Percentiles rank a stretch among this genome's conserved stretches.
Conservation (phyloP, 2,797 vertebrate genomes). For the Momotus momota region DNA sequence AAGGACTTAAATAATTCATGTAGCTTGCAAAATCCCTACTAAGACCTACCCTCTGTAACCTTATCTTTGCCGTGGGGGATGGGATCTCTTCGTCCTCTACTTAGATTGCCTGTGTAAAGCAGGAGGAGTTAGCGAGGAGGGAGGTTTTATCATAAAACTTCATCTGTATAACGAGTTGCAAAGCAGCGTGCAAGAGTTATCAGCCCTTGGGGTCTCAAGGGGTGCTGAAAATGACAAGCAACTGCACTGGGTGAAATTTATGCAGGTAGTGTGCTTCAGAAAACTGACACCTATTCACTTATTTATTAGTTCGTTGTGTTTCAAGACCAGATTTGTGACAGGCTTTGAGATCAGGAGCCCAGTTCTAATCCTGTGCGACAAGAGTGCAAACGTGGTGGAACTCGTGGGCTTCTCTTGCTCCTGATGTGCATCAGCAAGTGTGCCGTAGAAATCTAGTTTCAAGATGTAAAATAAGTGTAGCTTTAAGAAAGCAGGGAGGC, state of each 20-base stretch:
- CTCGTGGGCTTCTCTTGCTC: not conserved
- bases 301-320: constrained; percentile 61
- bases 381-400: not conserved
- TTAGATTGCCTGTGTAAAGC: constrained; percentile 1
- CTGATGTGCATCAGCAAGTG: not conserved
- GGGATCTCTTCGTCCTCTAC: constrained; percentile 16
- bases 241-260: constrained; percentile 31
- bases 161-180: constrained; percentile 35
- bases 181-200: not conserved
- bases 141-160: constrained; percentile 31
- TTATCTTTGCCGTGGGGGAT: not conserved
- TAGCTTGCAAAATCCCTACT: constrained; percentile 48
- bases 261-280: constrained; percentile 27
- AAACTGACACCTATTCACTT: constrained; percentile 44
- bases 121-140: not conserved
- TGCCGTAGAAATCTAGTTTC: not conserved
- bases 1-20: constrained; percentile 82
- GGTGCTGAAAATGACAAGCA: constrained; percentile 37
- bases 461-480: not conserved
- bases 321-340: constrained; percentile 54
- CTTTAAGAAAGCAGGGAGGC: not conserved
- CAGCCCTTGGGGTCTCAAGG: constrained; percentile 34
- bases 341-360: constrained; percentile 19
- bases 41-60: constrained; percentile 31
- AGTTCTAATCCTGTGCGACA: fast-evolving